Conservation (phyloP, 2,797 vertebrate genomes). For the Paedocypris micromegethes region DNA sequence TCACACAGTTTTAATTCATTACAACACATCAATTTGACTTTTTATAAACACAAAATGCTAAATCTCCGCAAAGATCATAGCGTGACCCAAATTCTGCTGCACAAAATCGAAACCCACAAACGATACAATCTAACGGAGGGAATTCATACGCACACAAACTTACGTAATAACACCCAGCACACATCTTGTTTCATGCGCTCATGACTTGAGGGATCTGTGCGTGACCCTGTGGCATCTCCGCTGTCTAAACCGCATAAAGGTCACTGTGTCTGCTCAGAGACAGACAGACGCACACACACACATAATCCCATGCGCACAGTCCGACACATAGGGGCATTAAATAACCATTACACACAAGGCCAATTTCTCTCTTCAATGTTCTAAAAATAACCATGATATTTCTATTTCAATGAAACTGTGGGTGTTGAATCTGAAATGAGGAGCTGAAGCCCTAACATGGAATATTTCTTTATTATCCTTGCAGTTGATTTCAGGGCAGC, state of each 20-base stretch:
- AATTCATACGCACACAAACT: conserved; percentile 13
- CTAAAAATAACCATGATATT: conserved; percentile 12
- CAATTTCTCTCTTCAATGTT: background rate
- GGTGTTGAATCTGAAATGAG: conserved; percentile 4
- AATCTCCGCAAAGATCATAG: no score
- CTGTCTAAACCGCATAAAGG: conserved; percentile 33
- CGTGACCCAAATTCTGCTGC: no score
- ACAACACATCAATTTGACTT: no score
- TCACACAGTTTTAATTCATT: no score
- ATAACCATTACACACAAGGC: conserved; percentile 13
- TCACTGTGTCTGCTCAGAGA: conserved; percentile 35
- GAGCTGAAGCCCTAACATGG: background rate
- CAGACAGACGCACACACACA: conserved; percentile 24
- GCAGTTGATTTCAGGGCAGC: background rate
- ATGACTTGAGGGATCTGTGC: conserved; percentile 23
- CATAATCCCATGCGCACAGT: no score
- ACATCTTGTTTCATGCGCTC: conserved; percentile 32
- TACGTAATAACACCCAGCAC: conserved; percentile 12
- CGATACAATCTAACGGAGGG: background rate
- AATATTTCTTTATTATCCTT: background rate
- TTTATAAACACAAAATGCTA: no score
- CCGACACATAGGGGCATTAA: background rate
- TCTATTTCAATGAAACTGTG: conserved; percentile 20
- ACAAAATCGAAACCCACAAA: no score
- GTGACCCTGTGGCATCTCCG: conserved; percentile 16